Base-by-base conservation (phyloP, 2,888 invertebrate genomes). In the Philonicus albiceps region DNA sequence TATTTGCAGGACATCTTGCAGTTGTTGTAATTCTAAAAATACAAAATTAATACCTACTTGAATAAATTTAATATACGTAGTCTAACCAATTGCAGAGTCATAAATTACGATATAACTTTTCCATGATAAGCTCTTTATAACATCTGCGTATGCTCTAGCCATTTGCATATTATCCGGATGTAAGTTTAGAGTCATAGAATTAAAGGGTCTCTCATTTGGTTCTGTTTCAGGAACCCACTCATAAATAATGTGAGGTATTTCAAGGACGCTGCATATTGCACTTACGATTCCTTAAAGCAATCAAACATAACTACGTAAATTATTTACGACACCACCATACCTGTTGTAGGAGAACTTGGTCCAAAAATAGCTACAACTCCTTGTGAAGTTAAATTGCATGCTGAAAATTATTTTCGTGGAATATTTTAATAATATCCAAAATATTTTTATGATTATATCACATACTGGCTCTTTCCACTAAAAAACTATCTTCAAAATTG, bases 81-180 rank as follows among this genome's bases (percentile, higher is more conserved):
- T 11, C 27, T 87, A 90, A 94, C 96, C 97, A 90, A 95, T 96
- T 90, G 96, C 95, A 90, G 95, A 95, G 92, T 98, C 97, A 91
- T 97, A 97, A 85, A 97, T 94, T 73, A 97, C 95, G 1, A 96
- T 96, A 90, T 96, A 97, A 89, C 94, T 94, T 89, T 95, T 95
- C 97, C 97, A 97, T 89, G 95, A 95, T 91, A 96, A 95, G 88
- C 94, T 94, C 88, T 94, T 94, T 3, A 97, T 94, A 73, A 97
- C 92, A 90, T 95, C 95, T 2, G 96, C 95, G 90, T 95, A 95
- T 19, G 96, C 96, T 91, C 95, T 92, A 5, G 95, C 93, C 55
- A 96, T 92, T 75, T 94, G 93, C 22, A 94, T 92, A 74, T 95
- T 94, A 89, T 95, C 93, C 0, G 97, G 97, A 91, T 95, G 95